These are phyloP conservation scores for Myrmophylax atrothorax DNA, from an alignment of 2,113 vertebrate genomes.

Conservation along the genomic window DNA sequence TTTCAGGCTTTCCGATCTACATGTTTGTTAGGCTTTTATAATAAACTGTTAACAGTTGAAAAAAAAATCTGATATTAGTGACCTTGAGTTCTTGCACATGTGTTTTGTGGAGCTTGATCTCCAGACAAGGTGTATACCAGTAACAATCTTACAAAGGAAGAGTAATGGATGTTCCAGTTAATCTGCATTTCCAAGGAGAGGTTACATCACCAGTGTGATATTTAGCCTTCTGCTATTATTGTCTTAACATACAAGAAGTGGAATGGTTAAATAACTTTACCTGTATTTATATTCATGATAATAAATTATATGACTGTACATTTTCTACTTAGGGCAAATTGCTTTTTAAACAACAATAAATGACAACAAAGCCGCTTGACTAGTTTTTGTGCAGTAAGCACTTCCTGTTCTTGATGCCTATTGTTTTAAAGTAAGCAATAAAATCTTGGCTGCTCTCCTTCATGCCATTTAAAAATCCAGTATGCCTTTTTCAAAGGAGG, in stretches of 20 bases:
- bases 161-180: neutral
- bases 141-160: neutral
- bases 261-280: neutral
- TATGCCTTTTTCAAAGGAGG: neutral
- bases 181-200: neutral
- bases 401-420: neutral
- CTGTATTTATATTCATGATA: neutral
- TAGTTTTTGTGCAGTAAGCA: neutral
- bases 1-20: neutral
- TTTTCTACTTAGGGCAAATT: neutral
- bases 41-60: neutral
- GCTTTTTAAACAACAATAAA: neutral
- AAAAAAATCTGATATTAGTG: neutral
- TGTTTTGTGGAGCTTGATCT: neutral
- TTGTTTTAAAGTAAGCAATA: conserved; percentile 35
- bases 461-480: neutral
- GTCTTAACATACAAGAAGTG: neutral
- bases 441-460: neutral
- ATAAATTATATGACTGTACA: neutral
- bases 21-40: neutral
- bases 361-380: neutral
- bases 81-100: neutral
- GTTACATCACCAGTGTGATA: neutral
- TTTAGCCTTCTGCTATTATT: neutral
- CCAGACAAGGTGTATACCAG: neutral